Conservation (phyloP, 2,113 vertebrate species). For the Synchiropus splendidus region DNA sequence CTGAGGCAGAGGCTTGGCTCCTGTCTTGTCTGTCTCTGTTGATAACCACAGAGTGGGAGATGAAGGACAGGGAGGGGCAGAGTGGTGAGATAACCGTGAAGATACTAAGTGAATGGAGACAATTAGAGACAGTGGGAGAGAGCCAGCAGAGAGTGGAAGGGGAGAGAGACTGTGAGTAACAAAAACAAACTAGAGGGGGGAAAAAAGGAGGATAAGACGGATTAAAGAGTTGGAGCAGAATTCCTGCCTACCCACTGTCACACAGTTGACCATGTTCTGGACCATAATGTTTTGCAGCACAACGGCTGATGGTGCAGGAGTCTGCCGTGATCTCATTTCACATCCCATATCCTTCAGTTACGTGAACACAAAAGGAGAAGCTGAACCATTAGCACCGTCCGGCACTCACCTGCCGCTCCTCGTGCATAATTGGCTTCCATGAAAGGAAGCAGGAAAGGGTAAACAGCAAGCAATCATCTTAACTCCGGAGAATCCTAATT, state of each 20-base stretch:
- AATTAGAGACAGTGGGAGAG: slow-evolving; percentile 13
- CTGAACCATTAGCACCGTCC: slow-evolving; percentile 56
- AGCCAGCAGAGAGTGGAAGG: neutral
- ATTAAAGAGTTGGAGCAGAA: slow-evolving; percentile 38
- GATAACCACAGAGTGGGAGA: slow-evolving; percentile 40
- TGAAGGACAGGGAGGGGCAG: slow-evolving; percentile 28
- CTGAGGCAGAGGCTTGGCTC: slow-evolving; percentile 12
- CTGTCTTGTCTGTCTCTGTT: slow-evolving; percentile 32
- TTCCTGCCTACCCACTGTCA: slow-evolving; percentile 45
- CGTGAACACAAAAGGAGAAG: slow-evolving; percentile 63
- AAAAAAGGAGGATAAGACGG: slow-evolving; percentile 20
- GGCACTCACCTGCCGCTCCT: slow-evolving; percentile 45
- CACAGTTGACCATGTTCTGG: slow-evolving; percentile 58
- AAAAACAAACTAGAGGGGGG: slow-evolving; percentile 15
- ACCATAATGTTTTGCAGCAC: slow-evolving; percentile 64
- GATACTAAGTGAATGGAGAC: slow-evolving; percentile 29
- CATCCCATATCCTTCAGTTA: slow-evolving; percentile 67
- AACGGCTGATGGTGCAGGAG: slow-evolving; percentile 56
- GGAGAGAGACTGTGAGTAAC: slow-evolving; percentile 13
- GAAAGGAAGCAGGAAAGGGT: slow-evolving; percentile 50
- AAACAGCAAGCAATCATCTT: slow-evolving; percentile 58
- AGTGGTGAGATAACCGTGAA: slow-evolving; percentile 40
- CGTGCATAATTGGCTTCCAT: slow-evolving; percentile 56
- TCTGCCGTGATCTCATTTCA: slow-evolving; percentile 68
- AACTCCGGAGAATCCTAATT: slow-evolving; percentile 55